Evolutionary conservation across 1,140 invertebrate genomes (phyloP).

Genomic region (Brachionus rubens): DNA sequence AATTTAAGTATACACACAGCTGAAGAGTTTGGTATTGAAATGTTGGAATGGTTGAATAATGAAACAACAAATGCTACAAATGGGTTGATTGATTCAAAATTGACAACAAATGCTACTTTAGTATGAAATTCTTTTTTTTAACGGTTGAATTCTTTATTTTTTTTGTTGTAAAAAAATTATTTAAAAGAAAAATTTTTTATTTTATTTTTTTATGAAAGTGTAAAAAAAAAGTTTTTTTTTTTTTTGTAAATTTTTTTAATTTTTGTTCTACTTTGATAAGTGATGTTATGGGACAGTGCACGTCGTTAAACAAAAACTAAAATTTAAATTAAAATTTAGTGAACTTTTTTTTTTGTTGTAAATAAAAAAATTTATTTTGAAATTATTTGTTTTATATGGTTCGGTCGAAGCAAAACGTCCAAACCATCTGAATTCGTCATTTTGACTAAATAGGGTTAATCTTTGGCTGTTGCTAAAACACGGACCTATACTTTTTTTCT

Average conservation of each 20-base stretch:
- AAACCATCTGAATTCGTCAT: no score
- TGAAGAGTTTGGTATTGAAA: slow-evolving; percentile 44
- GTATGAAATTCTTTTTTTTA: slow-evolving; percentile 2
- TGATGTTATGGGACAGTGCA: no score
- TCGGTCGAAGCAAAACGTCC: no score
- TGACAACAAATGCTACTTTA: slow-evolving; percentile 21
- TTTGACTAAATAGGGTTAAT: no score
- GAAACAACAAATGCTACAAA: slow-evolving; percentile 2
- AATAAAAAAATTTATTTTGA: no score
- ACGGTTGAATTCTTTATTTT: not conserved
- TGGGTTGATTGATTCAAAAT: slow-evolving; percentile 10
- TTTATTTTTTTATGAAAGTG: not conserved
- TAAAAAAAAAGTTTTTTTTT: not conserved
- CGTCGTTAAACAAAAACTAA: no score
- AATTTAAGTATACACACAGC: slow-evolving; percentile 45
- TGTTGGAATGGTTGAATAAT: slow-evolving; percentile 43
- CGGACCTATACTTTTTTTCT: no score
- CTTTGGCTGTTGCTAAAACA: no score
- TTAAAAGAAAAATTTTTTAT: not conserved
- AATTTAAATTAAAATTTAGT: no score
- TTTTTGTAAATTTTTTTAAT: not conserved
- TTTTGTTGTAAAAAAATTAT: not conserved
- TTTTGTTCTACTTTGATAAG: no score
- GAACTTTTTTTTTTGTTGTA: no score
- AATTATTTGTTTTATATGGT: no score